These are phyloP conservation scores for Erythrocercus mccallii DNA, from an alignment of 2,113 vertebrate species.

Conservation along the genomic window DNA sequence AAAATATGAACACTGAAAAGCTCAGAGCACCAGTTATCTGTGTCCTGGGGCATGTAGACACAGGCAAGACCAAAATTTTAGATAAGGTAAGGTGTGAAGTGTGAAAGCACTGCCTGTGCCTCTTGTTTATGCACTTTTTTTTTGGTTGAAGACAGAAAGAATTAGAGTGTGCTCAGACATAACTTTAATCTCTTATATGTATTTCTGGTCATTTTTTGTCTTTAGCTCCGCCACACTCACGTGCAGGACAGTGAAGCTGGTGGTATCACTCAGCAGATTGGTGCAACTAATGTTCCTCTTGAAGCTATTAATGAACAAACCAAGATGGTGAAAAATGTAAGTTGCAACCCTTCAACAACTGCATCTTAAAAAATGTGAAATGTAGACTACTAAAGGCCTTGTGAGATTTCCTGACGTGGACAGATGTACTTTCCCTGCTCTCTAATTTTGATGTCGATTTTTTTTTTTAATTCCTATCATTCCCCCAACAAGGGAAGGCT, in stretches of 20 bases:
- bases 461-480: background rate
- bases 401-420: background rate
- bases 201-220: background rate
- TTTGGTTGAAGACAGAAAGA: background rate
- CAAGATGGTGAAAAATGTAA: slow-evolving; percentile 96
- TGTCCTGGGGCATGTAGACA: slow-evolving; percentile 96
- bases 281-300: slow-evolving; percentile 94
- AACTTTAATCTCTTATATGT: background rate
- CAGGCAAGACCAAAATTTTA: slow-evolving; percentile 97
- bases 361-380: background rate
- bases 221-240: slow-evolving; percentile 89
- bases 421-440: background rate
- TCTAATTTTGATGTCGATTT: background rate
- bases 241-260: slow-evolving; percentile 97
- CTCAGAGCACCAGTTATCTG: slow-evolving; percentile 93
- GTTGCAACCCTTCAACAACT: background rate
- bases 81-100: slow-evolving; percentile 84
- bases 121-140: background rate
- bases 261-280: slow-evolving; percentile 98
- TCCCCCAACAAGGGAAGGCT: background rate
- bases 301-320: slow-evolving; percentile 93
- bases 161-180: background rate
- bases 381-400: background rate
- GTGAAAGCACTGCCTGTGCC: background rate
- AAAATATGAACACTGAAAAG: slow-evolving; percentile 81